A percentile compares a stretch with the other conserved stretches of the same genome.
Conservation (phyloP, 2,113 vertebrate genomes). For the Dolichotis patagonum region DNA sequence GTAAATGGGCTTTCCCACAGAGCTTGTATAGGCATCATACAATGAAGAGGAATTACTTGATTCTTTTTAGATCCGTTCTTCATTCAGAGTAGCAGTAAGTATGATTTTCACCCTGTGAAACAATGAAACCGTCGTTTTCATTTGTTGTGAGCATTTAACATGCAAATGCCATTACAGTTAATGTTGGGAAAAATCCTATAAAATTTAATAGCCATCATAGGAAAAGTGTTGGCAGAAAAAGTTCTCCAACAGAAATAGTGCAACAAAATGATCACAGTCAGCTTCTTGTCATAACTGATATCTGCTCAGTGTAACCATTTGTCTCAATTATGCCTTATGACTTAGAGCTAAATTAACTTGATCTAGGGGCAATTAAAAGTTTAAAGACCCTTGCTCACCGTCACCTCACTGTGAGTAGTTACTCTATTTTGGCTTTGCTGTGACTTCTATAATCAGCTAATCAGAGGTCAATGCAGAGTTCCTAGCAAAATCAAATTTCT, state of each 20-base stretch:
- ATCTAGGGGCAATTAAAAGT: conserved; percentile 81
- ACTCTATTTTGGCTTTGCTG: conserved; percentile 63
- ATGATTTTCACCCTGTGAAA: conserved; percentile 74
- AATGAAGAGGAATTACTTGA: conserved; percentile 64
- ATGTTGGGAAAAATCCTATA: conserved; percentile 84
- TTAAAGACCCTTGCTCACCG: conserved; percentile 80
- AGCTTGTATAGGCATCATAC: conserved; percentile 60
- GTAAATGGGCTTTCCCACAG: conserved; percentile 55
- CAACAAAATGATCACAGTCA: conserved; percentile 35
- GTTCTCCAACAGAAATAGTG: conserved; percentile 51
- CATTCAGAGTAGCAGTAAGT: conserved; percentile 74
- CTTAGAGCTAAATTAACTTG: conserved; percentile 84
- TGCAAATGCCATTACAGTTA: conserved; percentile 84
- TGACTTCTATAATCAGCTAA: conserved; percentile 68
- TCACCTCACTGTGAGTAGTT: conserved; percentile 73
- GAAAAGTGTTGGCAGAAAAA: conserved; percentile 83
- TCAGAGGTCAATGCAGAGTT: conserved; percentile 58
- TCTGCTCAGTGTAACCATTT: conserved; percentile 56
- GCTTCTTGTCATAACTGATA: conserved; percentile 66
- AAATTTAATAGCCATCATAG: conserved; percentile 84
- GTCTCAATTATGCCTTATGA: conserved; percentile 68
- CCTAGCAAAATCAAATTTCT: conserved; percentile 42
- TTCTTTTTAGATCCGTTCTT: conserved; percentile 79
- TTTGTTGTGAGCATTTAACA: conserved; percentile 84
- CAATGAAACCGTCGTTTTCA: conserved; percentile 81